Conservation (phyloP, 2,113 vertebrate species). For the Propithecus coquereli region DNA sequence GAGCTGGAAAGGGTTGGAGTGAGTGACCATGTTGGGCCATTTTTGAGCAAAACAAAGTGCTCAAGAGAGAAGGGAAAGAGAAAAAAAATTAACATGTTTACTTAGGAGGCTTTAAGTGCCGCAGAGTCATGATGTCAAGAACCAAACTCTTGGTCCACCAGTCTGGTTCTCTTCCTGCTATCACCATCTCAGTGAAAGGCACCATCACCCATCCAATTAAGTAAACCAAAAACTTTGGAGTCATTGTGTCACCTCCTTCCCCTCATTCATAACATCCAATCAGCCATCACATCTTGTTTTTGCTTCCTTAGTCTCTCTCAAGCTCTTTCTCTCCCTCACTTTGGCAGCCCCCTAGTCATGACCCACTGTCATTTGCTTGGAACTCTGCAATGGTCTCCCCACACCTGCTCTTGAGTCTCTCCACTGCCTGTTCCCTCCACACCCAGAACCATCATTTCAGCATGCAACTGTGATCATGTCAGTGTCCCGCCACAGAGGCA, state of each 20-base stretch:
- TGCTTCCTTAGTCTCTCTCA: neutral
- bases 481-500: neutral
- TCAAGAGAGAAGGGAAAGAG: neutral
- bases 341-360: rapidly evolving
- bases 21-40: neutral
- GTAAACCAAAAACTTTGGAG: neutral
- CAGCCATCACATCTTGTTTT: neutral
- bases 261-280: neutral
- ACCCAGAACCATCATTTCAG: neutral
- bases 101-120: neutral
- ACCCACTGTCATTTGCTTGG: neutral
- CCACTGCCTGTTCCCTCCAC: neutral
- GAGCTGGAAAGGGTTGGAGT: neutral
- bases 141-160: neutral
- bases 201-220: neutral
- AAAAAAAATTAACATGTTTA: neutral
- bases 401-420: neutral
- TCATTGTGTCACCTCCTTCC: neutral
- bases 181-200: neutral
- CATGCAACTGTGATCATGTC: neutral
- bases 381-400: neutral
- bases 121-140: neutral
- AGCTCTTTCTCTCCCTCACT: neutral
- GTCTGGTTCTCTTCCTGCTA: neutral
- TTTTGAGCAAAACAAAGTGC: neutral